Evolutionary conservation across 2,113 vertebrate species (phyloP).

Genomic region (Synodontis membranacea): DNA sequence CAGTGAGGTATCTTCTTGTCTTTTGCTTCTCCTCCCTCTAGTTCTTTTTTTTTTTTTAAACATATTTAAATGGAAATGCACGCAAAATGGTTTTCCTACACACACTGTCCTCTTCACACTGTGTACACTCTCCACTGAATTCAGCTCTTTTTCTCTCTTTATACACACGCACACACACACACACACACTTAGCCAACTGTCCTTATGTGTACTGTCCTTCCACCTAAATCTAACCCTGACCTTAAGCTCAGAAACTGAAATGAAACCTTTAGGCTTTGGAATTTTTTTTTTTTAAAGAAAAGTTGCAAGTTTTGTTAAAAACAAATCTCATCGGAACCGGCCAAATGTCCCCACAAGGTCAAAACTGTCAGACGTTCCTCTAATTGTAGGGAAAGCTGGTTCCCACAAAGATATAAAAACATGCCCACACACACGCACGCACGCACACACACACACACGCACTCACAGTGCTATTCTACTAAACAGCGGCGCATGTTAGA

Average conservation of each 20-base stretch:
- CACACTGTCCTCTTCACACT: not conserved
- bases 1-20: not conserved
- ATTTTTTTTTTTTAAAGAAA: no score
- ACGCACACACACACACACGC: not conserved
- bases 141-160: not conserved
- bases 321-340: not conserved
- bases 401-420: not conserved
- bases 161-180: not conserved
- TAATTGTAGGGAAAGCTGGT: not conserved
- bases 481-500: not conserved
- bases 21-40: not conserved
- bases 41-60: not conserved
- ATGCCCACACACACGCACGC: not conserved
- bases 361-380: not conserved
- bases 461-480: not conserved
- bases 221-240: not conserved
- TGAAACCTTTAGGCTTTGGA: no score
- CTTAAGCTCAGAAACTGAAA: not conserved
- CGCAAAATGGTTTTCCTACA: not conserved
- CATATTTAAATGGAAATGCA: constrained; percentile 1
- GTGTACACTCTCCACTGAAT: not conserved
- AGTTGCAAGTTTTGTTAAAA: no score
- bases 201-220: not conserved
- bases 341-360: not conserved
- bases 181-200: not conserved